Percentiles rank a stretch among this genome's conserved stretches.
Evolutionary conservation across 2,113 vertebrate species (phyloP).

Genomic region (Propithecus coquereli): DNA sequence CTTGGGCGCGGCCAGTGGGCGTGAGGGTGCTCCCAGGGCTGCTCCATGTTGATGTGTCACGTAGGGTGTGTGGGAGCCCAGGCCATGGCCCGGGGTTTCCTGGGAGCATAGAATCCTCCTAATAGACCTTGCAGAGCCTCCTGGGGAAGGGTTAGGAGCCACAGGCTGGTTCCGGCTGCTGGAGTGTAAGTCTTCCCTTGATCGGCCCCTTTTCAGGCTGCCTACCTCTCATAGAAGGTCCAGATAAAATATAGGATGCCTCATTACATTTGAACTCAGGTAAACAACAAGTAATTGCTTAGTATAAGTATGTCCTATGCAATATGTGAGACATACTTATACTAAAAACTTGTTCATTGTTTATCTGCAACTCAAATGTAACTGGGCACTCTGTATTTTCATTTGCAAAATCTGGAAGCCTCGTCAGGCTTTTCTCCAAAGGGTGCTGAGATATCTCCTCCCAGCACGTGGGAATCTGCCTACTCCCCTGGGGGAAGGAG

Average conservation of each 20-base stretch:
- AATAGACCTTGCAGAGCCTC: neutral
- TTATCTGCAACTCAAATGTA: neutral
- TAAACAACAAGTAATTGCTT: neutral
- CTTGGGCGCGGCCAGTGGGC: neutral
- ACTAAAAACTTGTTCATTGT: neutral
- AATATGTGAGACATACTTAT: neutral
- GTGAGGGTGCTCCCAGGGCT: neutral
- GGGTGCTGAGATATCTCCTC: neutral
- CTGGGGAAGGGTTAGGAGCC: neutral
- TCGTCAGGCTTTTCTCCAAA: neutral
- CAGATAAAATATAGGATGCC: neutral
- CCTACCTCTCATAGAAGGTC: neutral
- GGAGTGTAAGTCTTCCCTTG: neutral
- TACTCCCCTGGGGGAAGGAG: neutral
- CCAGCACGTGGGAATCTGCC: neutral
- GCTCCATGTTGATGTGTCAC: neutral
- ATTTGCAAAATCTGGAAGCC: neutral
- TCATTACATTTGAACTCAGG: neutral
- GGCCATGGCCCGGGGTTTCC: neutral
- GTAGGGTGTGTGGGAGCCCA: neutral
- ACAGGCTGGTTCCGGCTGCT: neutral
- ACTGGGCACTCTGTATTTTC: neutral
- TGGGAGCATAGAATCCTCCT: neutral
- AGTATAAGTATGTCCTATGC: neutral
- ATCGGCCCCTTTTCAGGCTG: neutral